A percentile compares a stretch with the other conserved stretches of the same genome.
Evolutionary conservation across 2,888 invertebrate species (phyloP).

Genomic region (Gisinianus flammeolus): DNA sequence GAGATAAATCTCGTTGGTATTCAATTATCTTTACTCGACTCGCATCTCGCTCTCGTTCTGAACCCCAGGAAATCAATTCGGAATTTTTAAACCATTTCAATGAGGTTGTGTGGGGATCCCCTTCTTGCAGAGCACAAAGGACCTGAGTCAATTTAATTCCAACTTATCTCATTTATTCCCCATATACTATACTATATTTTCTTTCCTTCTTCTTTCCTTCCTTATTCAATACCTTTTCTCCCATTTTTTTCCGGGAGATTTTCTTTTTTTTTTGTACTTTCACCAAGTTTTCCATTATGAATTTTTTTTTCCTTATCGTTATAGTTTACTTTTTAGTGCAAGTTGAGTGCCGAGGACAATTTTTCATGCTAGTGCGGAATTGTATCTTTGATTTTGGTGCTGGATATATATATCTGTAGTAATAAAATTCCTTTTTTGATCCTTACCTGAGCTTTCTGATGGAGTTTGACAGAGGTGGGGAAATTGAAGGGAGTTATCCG

Average conservation of each 20-base stretch:
- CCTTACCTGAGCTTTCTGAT: slow-evolving; percentile 37
- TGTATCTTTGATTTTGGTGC: too few relatives aligned
- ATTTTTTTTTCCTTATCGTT: too few relatives aligned
- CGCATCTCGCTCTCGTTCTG: neutral
- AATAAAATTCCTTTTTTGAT: neutral
- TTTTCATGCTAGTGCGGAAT: too few relatives aligned
- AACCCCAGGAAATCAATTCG: neutral
- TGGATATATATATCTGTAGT: too few relatives aligned
- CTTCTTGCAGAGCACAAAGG: slow-evolving; percentile 65
- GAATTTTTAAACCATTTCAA: slow-evolving; percentile 65
- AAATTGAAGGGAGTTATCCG: slow-evolving; percentile 66
- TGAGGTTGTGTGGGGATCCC: slow-evolving; percentile 66
- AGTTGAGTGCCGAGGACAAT: neutral
- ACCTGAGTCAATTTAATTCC: slow-evolving; percentile 61
- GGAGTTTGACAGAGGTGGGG: slow-evolving; percentile 56
- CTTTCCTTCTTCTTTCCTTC: too few relatives aligned
- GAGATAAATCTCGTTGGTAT: slow-evolving; percentile 46
- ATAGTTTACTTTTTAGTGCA: too few relatives aligned
- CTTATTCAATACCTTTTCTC: too few relatives aligned
- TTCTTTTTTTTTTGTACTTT: too few relatives aligned
- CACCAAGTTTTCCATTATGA: too few relatives aligned
- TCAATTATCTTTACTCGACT: slow-evolving; percentile 31
- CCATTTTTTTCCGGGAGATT: too few relatives aligned
- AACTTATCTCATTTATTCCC: neutral
- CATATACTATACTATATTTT: too few relatives aligned